Evolutionary conservation across 2,888 invertebrate genomes (phyloP).

Genomic region (Nomada hirtipes): DNA sequence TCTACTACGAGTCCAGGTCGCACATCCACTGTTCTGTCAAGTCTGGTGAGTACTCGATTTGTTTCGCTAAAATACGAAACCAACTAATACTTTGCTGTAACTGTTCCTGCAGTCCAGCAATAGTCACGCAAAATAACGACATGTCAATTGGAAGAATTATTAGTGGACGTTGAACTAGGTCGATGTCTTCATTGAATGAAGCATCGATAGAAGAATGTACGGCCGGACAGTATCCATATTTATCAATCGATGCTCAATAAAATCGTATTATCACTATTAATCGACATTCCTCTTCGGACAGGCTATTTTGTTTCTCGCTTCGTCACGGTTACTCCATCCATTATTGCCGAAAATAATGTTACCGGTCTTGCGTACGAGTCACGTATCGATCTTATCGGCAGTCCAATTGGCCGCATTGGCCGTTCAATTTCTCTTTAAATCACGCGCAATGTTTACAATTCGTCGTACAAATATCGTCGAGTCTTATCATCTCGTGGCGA

Average conservation of each 20-base stretch:
- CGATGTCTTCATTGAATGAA: too few relatives aligned
- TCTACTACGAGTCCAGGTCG: constrained; percentile 96
- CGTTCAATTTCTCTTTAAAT: constrained; percentile 30
- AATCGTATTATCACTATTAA: constrained; percentile 23
- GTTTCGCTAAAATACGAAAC: not conserved
- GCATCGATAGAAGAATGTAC: too few relatives aligned
- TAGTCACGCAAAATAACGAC: not conserved
- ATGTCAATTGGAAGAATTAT: not conserved
- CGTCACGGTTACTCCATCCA: constrained; percentile 31
- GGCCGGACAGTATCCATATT: not conserved
- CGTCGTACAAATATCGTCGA: not conserved
- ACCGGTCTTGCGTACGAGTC: constrained; percentile 5
- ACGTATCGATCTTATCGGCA: constrained; percentile 40
- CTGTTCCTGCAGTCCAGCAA: too few relatives aligned
- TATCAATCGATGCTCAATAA: not conserved
- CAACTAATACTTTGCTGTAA: not conserved
- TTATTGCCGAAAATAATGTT: constrained; percentile 13
- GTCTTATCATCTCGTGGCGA: not conserved
- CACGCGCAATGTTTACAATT: not conserved
- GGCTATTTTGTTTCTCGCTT: constrained; percentile 9
- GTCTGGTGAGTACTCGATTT: constrained; percentile 90
- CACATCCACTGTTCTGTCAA: constrained; percentile 99
- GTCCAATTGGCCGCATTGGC: not conserved
- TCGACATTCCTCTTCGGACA: not conserved
- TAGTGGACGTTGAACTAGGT: too few relatives aligned